phyloP scores from a whole-genome alignment of 2,113 vertebrate species.

The Scophthalmus maximus region DNA sequence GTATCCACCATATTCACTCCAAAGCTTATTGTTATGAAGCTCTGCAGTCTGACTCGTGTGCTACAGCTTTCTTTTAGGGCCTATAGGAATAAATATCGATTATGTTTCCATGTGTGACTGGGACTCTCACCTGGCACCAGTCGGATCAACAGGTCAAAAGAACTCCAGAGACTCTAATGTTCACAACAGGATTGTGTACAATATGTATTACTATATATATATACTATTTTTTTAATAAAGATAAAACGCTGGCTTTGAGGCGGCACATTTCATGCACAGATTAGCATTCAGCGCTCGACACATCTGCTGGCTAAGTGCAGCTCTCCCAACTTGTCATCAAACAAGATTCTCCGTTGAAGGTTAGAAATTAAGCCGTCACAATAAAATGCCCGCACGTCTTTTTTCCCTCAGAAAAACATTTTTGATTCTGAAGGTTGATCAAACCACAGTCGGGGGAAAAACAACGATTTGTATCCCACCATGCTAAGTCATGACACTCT shows the following conservation, averaged over 20 bases:
- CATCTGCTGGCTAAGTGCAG: slow-evolving; percentile 35
- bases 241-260: slow-evolving; percentile 32
- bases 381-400: slow-evolving; percentile 8
- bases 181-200: slow-evolving; percentile 4
- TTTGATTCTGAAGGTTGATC: slow-evolving; percentile 25
- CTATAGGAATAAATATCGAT: neutral
- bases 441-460: neutral
- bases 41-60: slow-evolving; percentile 3
- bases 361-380: slow-evolving; percentile 45
- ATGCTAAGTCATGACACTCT: slow-evolving; percentile 16
- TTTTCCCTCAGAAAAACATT: slow-evolving; percentile 7
- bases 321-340: slow-evolving; percentile 43
- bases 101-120: neutral
- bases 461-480: slow-evolving; percentile 8
- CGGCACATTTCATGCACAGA: slow-evolving; percentile 29
- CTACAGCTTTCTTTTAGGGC: neutral
- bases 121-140: neutral
- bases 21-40: neutral
- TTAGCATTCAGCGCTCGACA: slow-evolving; percentile 32
- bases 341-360: slow-evolving; percentile 42
- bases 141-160: slow-evolving; percentile 4
- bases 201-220: too few species aligned
- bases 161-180: neutral
- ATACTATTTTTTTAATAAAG: slow-evolving; percentile 23
- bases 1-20: neutral